Percentiles rank a stretch among this genome's conserved stretches.
Conservation (phyloP, 23 tunicate species). For the Phallusia fumigata region DNA sequence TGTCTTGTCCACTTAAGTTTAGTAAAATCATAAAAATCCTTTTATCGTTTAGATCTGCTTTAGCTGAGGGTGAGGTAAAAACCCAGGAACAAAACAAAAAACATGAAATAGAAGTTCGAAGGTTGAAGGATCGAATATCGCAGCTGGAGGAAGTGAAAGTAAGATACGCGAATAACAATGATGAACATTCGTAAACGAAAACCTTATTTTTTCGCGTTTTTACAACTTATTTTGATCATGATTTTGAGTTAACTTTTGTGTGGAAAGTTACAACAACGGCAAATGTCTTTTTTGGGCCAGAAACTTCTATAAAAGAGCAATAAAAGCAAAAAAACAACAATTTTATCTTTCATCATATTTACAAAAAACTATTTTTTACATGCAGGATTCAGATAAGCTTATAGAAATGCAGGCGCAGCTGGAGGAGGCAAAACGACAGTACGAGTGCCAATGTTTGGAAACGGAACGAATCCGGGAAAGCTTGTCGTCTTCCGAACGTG, state of each 20-base stretch:
- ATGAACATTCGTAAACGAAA: too few relatives aligned
- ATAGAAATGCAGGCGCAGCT: slow-evolving; percentile 25
- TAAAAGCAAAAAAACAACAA: neutral
- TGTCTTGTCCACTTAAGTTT: too few relatives aligned
- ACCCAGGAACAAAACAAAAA: slow-evolving; percentile 29
- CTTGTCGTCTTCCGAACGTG: slow-evolving; percentile 18
- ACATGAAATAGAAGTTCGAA: slow-evolving; percentile 26
- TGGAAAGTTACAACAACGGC: too few relatives aligned
- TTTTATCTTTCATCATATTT: neutral
- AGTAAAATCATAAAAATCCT: too few relatives aligned
- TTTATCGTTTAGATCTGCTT: slow-evolving; percentile 49
- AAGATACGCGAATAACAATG: too few relatives aligned
- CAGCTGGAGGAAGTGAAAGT: slow-evolving; percentile 33
- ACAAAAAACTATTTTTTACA: neutral
- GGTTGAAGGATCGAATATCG: slow-evolving; percentile 29
- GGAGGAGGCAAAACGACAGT: slow-evolving; percentile 9
- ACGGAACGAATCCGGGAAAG: slow-evolving; percentile 11
- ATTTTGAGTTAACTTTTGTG: too few relatives aligned
- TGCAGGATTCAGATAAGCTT: too few relatives aligned
- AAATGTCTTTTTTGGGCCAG: too few relatives aligned
- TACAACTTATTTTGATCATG: too few relatives aligned
- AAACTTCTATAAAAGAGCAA: too few relatives aligned
- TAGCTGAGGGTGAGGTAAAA: slow-evolving; percentile 50
- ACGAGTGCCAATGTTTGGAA: slow-evolving; percentile 32
- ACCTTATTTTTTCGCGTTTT: too few relatives aligned